phyloP scores from a whole-genome alignment of 1,140 invertebrate genomes.

The Scylla paramamosain region DNA sequence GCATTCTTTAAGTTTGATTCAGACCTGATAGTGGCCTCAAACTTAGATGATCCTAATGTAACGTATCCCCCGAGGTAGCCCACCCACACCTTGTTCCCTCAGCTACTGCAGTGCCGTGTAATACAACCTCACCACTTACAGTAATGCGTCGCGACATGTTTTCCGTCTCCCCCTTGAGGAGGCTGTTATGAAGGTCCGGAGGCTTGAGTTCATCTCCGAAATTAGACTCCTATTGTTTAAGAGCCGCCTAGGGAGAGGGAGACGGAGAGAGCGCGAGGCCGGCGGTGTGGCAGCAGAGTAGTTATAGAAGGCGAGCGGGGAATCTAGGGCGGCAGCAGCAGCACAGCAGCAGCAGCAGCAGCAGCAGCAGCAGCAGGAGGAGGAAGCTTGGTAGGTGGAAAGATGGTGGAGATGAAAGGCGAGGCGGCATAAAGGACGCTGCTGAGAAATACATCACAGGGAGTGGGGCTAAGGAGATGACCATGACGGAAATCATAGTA shows the following conservation, averaged over 20 bases:
- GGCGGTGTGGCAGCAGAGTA: not conserved
- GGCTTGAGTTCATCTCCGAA: conserved; percentile 18
- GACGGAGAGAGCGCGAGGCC: not conserved
- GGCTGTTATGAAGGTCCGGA: conserved; percentile 18
- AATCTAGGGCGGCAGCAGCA: not conserved
- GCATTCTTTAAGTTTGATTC: not conserved
- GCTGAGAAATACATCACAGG: not conserved
- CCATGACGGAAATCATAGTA: not conserved
- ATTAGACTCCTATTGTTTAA: conserved; percentile 24
- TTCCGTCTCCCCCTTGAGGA: not conserved
- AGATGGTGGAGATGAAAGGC: not conserved
- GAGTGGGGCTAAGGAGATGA: not conserved
- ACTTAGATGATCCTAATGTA: not conserved
- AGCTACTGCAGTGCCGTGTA: not conserved
- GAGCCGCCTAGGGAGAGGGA: not conserved
- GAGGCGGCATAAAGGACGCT: not conserved
- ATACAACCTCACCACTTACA: not conserved
- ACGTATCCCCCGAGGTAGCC: not conserved
- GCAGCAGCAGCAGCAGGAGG: not conserved
- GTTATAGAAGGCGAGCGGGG: not conserved
- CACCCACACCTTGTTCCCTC: not conserved
- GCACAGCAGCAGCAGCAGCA: not conserved
- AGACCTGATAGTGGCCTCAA: not conserved
- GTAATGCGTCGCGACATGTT: conserved; percentile 21
- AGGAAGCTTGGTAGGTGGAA: no score